A percentile compares a stretch with the other conserved stretches of the same genome.
These are phyloP conservation scores for Matsumyia berberina DNA, from an alignment of 2,888 invertebrate genomes.

Conservation along the genomic window DNA sequence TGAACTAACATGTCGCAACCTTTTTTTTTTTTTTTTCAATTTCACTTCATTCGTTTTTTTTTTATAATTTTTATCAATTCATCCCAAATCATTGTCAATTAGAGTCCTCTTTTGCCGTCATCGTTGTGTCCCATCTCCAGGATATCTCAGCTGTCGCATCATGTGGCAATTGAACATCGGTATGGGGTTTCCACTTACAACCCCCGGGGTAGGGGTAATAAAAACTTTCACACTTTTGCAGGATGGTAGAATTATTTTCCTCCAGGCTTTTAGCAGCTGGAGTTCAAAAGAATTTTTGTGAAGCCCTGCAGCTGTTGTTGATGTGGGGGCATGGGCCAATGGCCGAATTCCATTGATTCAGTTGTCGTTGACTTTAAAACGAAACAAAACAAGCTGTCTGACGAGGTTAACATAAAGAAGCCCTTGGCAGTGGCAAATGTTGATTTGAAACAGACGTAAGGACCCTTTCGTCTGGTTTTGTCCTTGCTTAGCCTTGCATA, in stretches of 20 bases:
- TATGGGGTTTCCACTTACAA: neutral
- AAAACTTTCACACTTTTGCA: neutral
- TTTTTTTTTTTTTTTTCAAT: constrained; percentile 2
- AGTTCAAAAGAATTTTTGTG: neutral
- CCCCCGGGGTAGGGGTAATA: neutral
- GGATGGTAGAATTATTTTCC: neutral
- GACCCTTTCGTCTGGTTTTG: too few species aligned
- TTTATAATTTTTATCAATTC: constrained; percentile 3
- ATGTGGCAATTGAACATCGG: neutral
- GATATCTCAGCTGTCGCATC: neutral
- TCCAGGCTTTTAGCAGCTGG: neutral
- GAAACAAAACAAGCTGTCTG: too few species aligned
- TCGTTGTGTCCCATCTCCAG: neutral
- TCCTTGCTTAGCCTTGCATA: too few species aligned
- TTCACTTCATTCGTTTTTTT: neutral
- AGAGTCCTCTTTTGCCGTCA: constrained; percentile 6
- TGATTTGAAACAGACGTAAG: too few species aligned
- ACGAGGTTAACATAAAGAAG: too few species aligned
- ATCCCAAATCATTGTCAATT: constrained; percentile 44
- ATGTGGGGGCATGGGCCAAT: neutral
- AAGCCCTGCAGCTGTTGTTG: neutral
- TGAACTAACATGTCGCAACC: constrained; percentile 31
- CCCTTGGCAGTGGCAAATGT: too few species aligned
- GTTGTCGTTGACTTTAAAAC: too few species aligned
- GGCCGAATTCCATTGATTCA: neutral